Evolutionary conservation across 2,888 invertebrate species (phyloP), one percentile per base, ranked within the genome.

Genomic region (Operophtera brumata): DNA sequence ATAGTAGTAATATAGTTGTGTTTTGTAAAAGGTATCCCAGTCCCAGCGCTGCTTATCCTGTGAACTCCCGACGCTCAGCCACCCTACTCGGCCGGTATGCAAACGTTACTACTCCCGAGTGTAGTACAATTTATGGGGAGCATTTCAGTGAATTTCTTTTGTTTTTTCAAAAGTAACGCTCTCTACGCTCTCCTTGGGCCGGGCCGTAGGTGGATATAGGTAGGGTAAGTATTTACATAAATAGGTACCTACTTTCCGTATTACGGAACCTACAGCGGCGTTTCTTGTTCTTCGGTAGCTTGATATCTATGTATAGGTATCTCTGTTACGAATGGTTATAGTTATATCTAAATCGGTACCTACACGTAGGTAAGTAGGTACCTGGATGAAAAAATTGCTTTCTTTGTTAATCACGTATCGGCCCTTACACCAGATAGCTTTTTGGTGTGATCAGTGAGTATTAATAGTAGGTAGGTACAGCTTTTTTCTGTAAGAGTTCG

Each of bases 71-170:
- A 25, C 28, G 11, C 40, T 46, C 59, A 57, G 66, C 6, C 58
- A 61, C 65, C 73, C 81, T 80, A 84, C 76, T 77, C 73, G 76
- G 80, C 67, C 73, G 70, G 77, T 84, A 86, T 88, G 86, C 88
- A 86, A 87, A 84, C 81, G 80, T 64, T 75, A 76, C 75, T 73
- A 76, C 77, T 86, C 86, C 84, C 87, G 75, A 67, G 86, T 82
- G 87, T 75, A 71, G 79, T 69, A 83, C 84, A 86, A 89, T 88
- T 89, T 89, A 89, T 88, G 84, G 85, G 78, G 71, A 78, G 80
- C 82, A 84, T 86, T 86, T 77, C 82, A 74, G 80, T 73, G 85
- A 82, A 84, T 86, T 85, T 85, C 80, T 81, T 85, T 88, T 87
- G 86, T 84, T 86, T 86, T 84, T 76, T 82, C 78, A 74, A 76